phyloP scores from a whole-genome alignment of 2,113 vertebrate species.

The Nanorana parkeri region DNA sequence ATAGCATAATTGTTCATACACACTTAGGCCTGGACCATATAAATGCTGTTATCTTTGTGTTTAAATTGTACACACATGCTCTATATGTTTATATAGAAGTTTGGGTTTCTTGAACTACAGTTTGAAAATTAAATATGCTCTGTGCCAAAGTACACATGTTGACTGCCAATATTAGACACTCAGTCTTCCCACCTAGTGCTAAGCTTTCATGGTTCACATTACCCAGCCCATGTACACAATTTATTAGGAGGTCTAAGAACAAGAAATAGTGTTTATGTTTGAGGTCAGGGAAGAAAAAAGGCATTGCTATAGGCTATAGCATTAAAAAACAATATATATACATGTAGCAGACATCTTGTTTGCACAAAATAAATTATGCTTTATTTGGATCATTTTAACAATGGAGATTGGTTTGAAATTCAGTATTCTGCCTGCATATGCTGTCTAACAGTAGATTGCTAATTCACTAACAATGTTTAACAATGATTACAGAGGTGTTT shows the following conservation, averaged over 20 bases:
- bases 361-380: neutral
- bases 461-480: too few relatives aligned
- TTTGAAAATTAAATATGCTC: neutral
- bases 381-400: too few relatives aligned
- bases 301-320: neutral
- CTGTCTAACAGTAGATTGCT: too few relatives aligned
- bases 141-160: slow-evolving; percentile 25
- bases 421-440: too few relatives aligned
- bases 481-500: too few relatives aligned
- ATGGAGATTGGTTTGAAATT: too few relatives aligned
- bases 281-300: neutral
- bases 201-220: slow-evolving; percentile 16
- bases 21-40: neutral
- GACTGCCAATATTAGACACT: slow-evolving; percentile 26
- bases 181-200: slow-evolving; percentile 6
- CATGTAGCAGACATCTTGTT: neutral
- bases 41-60: neutral
- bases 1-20: neutral
- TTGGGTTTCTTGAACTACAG: neutral
- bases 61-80: neutral
- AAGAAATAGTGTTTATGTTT: slow-evolving; percentile 31
- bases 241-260: slow-evolving; percentile 9
- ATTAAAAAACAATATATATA: neutral
- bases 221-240: slow-evolving; percentile 12
- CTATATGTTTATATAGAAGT: neutral